Base-by-base conservation (phyloP, 2,888 invertebrate species). In the Orgyia antiqua region DNA sequence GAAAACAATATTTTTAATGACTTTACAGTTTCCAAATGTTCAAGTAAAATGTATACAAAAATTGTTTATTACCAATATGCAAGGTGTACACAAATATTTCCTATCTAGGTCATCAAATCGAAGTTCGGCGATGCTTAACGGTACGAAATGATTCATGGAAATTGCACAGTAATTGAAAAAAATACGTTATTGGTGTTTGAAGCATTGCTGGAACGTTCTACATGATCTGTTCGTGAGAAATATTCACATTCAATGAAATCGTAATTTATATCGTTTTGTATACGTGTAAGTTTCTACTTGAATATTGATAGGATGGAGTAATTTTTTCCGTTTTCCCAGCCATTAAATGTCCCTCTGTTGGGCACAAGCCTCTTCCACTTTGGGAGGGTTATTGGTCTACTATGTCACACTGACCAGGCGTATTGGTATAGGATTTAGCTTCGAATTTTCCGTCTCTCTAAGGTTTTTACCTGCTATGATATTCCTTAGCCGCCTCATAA, bases 111-210 rank as follows among this genome's bases (percentile, higher is more conserved):
- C 75, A 66, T 50, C 53, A 54, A 55, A 51, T 61, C 58, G 63
- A 55, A 51, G 58, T 55, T 53, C 55, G 52, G 61, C 53, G 52
- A 52, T 67, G 68, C 67, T 71, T 70, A 57, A 46, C 62, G 68
- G 66, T 57, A 68, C 67, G 65, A 72, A 68, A 74, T 80, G 79
- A 82, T 78, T 77, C 78, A 82, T 79, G 76, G 70, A 75, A 75
- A 79, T 82, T 79, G 82, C 72, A 68, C 59, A 54, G 79, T 79
- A 80, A 82, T 82, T 80, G 79, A 78, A 82, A 80, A 79, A 80
- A 78, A 82, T 76, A 80, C 78, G 73, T 77, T 79, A 78, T 80
- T 74, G 74, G 75, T 63, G 60, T 73, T 75, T 79, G 80, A 79
- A 71, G 74, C 69, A 75, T 77, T 69, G 76, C 69, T 58, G 53